phyloP scores from a whole-genome alignment of 2,113 vertebrate genomes.

The Poeciliopsis retropinna region DNA sequence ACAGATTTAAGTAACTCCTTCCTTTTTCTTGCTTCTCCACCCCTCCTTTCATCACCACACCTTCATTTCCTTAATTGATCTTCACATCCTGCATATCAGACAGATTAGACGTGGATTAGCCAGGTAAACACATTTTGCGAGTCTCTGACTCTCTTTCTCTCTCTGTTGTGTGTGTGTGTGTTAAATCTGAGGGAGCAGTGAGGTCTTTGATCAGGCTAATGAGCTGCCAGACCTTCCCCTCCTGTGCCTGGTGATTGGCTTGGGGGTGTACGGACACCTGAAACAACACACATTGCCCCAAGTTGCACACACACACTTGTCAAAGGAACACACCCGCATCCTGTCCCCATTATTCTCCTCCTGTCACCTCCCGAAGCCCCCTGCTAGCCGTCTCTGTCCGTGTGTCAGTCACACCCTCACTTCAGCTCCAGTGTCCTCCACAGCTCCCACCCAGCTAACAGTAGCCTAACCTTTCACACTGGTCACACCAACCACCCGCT shows the following conservation, averaged over 20 bases:
- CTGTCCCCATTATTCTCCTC: slow-evolving; percentile 66
- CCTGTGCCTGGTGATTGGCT: too few species aligned
- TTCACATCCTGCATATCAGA: slow-evolving; percentile 67
- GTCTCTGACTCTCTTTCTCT: slow-evolving; percentile 19
- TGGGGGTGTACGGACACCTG: too few species aligned
- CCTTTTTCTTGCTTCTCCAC: not conserved
- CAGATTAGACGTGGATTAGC: slow-evolving; percentile 67
- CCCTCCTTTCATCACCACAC: slow-evolving; percentile 51
- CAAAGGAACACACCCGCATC: slow-evolving; percentile 64
- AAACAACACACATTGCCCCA: slow-evolving; percentile 52
- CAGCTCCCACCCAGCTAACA: slow-evolving; percentile 60
- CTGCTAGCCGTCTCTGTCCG: slow-evolving; percentile 67
- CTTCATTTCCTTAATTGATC: slow-evolving; percentile 74
- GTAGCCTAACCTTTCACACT: slow-evolving; percentile 59
- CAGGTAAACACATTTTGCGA: slow-evolving; percentile 66
- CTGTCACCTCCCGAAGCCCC: slow-evolving; percentile 60
- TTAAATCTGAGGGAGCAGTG: too few species aligned
- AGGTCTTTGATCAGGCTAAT: too few species aligned
- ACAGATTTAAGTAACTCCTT: slow-evolving; percentile 14
- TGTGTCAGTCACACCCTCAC: slow-evolving; percentile 73
- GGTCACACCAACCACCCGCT: slow-evolving; percentile 43
- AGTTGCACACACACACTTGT: slow-evolving; percentile 37
- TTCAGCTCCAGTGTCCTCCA: slow-evolving; percentile 49
- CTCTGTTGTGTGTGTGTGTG: slow-evolving; percentile 11
- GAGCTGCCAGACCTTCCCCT: too few species aligned